Evolutionary conservation across 2,113 vertebrate species (phyloP).

Genomic region (Sphyrna mokarran): DNA sequence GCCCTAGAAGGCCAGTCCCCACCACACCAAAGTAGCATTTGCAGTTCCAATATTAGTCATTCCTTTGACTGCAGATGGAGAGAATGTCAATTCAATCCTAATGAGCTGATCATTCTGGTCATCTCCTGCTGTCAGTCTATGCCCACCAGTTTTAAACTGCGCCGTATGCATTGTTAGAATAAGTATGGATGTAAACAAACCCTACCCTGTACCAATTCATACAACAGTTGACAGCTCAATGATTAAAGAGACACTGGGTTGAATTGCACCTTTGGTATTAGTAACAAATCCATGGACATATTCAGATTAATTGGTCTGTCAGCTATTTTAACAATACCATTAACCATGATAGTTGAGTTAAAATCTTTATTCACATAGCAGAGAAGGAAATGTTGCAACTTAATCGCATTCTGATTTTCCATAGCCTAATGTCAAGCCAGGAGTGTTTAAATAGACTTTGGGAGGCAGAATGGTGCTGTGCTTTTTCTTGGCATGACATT

Average conservation of each 20-base stretch:
- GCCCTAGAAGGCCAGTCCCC: neutral
- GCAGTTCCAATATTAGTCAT: neutral
- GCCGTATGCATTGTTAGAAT: neutral
- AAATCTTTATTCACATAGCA: neutral
- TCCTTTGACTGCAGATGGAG: neutral
- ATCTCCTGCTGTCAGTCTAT: neutral
- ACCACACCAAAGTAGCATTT: neutral
- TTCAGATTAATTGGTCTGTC: neutral
- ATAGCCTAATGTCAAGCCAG: neutral
- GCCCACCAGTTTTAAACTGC: neutral
- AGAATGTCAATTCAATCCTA: neutral
- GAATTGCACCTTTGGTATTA: neutral
- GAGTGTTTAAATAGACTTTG: neutral
- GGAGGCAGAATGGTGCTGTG: neutral
- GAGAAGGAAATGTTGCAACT: neutral
- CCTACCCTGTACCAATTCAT: neutral
- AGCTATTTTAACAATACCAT: neutral
- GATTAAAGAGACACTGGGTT: neutral
- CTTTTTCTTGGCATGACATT: neutral
- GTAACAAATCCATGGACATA: neutral
- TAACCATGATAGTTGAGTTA: neutral
- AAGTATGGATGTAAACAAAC: neutral
- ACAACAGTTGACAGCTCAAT: neutral
- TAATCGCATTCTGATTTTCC: neutral
- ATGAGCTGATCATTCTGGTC: neutral